Evolutionary conservation across 2,113 vertebrate genomes (phyloP).

Genomic region (Pontoporia blainvillei): DNA sequence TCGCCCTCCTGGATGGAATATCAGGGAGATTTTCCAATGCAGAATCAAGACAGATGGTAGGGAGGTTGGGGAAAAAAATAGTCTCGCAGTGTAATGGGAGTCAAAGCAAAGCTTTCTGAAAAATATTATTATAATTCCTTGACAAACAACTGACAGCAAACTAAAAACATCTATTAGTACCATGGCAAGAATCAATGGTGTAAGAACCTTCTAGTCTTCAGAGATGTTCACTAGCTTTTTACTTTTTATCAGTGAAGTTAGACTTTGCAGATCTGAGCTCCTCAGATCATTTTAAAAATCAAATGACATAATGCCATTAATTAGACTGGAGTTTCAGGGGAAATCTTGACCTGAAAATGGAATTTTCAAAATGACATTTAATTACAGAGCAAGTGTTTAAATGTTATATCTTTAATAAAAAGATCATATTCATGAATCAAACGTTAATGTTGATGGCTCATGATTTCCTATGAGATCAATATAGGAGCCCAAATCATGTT

Average conservation of each 20-base stretch:
- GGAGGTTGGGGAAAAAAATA: slow-evolving; percentile 75
- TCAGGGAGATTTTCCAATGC: slow-evolving; percentile 76
- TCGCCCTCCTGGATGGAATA: slow-evolving; percentile 77
- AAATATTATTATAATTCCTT: slow-evolving; percentile 76
- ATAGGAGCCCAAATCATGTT: not conserved
- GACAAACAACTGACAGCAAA: slow-evolving; percentile 78
- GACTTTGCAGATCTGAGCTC: not conserved
- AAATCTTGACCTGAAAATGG: not conserved
- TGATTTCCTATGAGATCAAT: not conserved
- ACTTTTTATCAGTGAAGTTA: not conserved
- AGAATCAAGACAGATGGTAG: slow-evolving; percentile 79
- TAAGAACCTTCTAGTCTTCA: not conserved
- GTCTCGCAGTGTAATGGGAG: slow-evolving; percentile 67
- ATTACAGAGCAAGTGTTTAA: not conserved
- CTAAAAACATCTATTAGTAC: slow-evolving; percentile 60
- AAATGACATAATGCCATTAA: not conserved
- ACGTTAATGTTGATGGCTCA: not conserved
- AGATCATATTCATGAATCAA: not conserved
- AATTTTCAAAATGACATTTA: not conserved
- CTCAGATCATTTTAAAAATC: not conserved
- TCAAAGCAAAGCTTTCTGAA: slow-evolving; percentile 76
- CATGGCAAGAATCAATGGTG: not conserved
- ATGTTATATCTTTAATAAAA: not conserved
- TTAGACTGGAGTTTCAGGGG: not conserved
- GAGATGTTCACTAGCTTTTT: not conserved